Base-by-base conservation (phyloP, 2,888 invertebrate genomes). In the Poecilus cupreus region DNA sequence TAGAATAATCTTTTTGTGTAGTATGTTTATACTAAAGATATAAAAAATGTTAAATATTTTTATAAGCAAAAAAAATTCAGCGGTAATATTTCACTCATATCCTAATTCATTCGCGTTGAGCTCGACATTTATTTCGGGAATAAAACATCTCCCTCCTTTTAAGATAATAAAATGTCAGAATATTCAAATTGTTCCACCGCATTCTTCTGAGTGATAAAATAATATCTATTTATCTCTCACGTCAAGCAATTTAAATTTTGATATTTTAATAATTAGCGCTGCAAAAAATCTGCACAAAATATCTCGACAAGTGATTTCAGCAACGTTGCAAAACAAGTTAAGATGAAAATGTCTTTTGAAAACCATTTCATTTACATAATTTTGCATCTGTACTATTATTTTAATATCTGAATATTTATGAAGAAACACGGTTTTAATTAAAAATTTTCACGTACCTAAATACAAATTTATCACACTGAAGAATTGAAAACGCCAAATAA, bases 331-430 rank as follows among this genome's bases (percentile, higher is more conserved):
- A 32, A 32, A 32, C 32, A 32, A 32, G 32, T 32, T 26, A 26
- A 10, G 0, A 8, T 51, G 18, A 22, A 18, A 54, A 54, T 8
- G 54, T 54, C 54, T 54, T 57, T 57, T 8, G 22, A 24, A 24
- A 39, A 39, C 39, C 43, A 0, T 43, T 43, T 60, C 4, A 60
- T 60, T 32, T 60, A 60, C 60, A 60, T 60, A 60, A 60, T 13
- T 60, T 60, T 26, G 60, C 24, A 60, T 24, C 26, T 26, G 22
- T 60, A 24, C 22, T 51, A 51, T 51, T 51, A 16, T 51, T 51
- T 60, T 60, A 24, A 60, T 22, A 60, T 24, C 22, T 60, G 60
- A 60, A 60, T 60, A 60, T 32, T 26, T 60, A 60, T 60, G 60
- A 60, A 3, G 43, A 43, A 43, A 43, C 3, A n/a, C 43, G 10